Evolutionary conservation across 2,113 vertebrate genomes (phyloP), one percentile per base, ranked within the genome.

Genomic region (Tricholaema leucomelas): DNA sequence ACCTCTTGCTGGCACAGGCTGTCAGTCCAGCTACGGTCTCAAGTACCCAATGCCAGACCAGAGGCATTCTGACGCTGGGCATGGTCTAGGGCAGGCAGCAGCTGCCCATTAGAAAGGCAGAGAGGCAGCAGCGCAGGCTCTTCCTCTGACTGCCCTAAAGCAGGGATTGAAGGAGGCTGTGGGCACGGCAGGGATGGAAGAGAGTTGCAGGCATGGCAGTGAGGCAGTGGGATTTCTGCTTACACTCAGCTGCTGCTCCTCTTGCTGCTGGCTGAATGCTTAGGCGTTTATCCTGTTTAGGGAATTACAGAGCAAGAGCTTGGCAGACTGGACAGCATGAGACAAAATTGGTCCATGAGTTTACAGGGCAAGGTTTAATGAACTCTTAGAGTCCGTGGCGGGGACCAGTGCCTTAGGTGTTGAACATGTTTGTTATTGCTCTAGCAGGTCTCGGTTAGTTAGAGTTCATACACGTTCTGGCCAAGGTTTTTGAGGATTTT

Each of bases 361-460:
- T 97, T 95, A 86, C 82, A 95, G 95, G 93, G 93, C 85, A 96
- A 87, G 84, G 82, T 88, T 96, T 96, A 97, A 96, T 96, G 96
- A 96, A 96, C 95, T 93, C 87, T 75, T 20, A 23, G 78, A 82
- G 85, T 81, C 88, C 4, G 0, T 5, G 0, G 89, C 94, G 92
- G 87, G 46, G 58, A 85, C 24, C 69, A 67, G 42, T 77, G 96
- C 91, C 95, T 85, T 85, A 94, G 95, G 94, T 93, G 36, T 63
- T 86, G 36, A 94, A 87, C 76, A 70, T 88, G 80, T 93, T 92
- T 92, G 71, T 88, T 95, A 69, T 79, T 94, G 92, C 42, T 94
- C 81, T 74, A 71, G 74, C 55, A 82, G 42, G 7, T 91, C 84
- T 38, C 81, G 63, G 50, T 81, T 79, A 89, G 80, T 87, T 73